A percentile compares a stretch with the other conserved stretches of the same genome.
These are phyloP conservation scores for Chaitophorus viminalis DNA, from an alignment of 2,888 invertebrate genomes.

Conservation along the genomic window DNA sequence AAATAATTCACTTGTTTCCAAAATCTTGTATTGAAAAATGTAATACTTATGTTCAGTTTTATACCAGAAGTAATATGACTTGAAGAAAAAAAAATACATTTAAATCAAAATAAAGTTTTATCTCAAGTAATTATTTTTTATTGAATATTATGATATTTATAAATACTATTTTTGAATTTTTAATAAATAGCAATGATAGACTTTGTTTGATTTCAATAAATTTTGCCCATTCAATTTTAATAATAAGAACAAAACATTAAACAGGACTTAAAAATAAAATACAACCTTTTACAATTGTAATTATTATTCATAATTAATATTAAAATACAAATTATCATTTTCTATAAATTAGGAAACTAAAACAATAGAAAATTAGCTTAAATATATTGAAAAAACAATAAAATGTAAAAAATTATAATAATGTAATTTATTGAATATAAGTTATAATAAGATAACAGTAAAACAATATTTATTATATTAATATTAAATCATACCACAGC, in stretches of 20 bases:
- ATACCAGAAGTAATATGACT: too few species aligned
- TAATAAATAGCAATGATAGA: background rate
- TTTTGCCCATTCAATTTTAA: background rate
- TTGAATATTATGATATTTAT: background rate
- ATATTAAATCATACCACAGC: conserved; percentile 50
- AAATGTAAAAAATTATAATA: conserved; percentile 43
- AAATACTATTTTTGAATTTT: background rate
- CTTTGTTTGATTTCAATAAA: background rate
- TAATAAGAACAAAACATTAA: background rate
- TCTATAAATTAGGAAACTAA: background rate
- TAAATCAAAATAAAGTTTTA: too few species aligned
- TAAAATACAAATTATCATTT: background rate
- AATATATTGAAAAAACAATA: conserved; percentile 10
- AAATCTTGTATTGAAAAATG: too few species aligned
- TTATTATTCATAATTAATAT: background rate
- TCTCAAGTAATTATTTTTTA: background rate
- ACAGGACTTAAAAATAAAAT: background rate
- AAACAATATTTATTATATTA: conserved; percentile 42
- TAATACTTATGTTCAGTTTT: too few species aligned
- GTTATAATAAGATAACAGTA: conserved; percentile 59
- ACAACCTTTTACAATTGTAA: background rate
- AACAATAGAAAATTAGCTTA: background rate
- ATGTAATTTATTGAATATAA: conserved; percentile 58
- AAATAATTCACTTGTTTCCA: too few species aligned
- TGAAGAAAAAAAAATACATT: too few species aligned